These are phyloP conservation scores for Sitophilus oryzae DNA, from an alignment of 1,140 invertebrate genomes.

Conservation along the genomic window DNA sequence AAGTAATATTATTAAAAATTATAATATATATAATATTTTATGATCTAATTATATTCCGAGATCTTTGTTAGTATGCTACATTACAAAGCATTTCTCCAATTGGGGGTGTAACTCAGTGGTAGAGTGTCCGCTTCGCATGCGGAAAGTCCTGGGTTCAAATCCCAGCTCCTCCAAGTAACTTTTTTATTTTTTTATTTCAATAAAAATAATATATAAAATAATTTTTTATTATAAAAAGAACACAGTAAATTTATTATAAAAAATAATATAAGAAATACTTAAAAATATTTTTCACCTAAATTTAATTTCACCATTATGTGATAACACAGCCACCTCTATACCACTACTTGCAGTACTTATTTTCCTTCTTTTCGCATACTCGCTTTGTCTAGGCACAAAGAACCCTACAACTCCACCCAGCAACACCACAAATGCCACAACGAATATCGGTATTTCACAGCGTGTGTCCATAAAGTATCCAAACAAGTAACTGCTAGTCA, in stretches of 20 bases:
- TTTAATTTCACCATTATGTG: neutral
- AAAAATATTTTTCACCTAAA: too few species aligned
- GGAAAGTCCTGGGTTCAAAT: constrained; percentile 71
- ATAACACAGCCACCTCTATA: constrained; percentile 14
- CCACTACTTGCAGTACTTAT: constrained; percentile 11
- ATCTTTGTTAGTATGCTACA: too few species aligned
- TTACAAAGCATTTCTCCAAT: too few species aligned
- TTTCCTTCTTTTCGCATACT: neutral
- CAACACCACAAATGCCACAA: constrained; percentile 44
- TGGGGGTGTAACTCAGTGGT: constrained; percentile 70
- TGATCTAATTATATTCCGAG: too few species aligned
- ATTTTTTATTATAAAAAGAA: too few species aligned
- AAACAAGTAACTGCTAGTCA: constrained; percentile 51
- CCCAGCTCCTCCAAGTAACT: constrained; percentile 55
- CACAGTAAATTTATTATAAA: too few species aligned
- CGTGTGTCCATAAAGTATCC: constrained; percentile 49
- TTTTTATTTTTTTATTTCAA: too few species aligned
- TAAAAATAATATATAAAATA: too few species aligned
- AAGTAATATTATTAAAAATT: too few species aligned
- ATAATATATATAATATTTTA: too few species aligned
- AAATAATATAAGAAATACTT: too few species aligned
- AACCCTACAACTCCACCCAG: constrained; percentile 35
- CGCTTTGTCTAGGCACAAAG: constrained; percentile 29
- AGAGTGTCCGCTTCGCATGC: constrained; percentile 72
- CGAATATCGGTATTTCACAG: constrained; percentile 49